phyloP scores from a whole-genome alignment of 1,140 invertebrate genomes.

The Papilio polytes region DNA sequence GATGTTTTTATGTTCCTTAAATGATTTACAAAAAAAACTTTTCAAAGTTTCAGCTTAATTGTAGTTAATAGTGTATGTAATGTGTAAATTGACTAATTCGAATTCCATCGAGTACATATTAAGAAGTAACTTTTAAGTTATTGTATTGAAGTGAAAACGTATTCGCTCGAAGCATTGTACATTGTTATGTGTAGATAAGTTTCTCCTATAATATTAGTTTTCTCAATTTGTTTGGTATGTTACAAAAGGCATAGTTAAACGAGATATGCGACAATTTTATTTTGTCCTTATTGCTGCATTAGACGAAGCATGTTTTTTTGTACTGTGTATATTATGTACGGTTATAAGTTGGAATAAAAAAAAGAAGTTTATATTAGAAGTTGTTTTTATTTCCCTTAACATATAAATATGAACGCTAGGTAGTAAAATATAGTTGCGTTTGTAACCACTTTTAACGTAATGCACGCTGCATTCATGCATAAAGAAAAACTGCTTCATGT shows the following conservation, averaged over 20 bases:
- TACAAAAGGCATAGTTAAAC: constrained; percentile 75
- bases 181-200: constrained; percentile 83
- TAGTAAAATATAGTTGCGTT: constrained; percentile 2
- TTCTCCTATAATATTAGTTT: constrained; percentile 80
- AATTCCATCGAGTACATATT: constrained; percentile 83
- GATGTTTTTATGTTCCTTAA: constrained; percentile 83
- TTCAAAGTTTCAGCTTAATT: constrained; percentile 80
- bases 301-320: constrained; percentile 83
- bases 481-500: too few species aligned
- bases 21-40: constrained; percentile 81
- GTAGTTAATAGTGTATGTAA: constrained; percentile 82
- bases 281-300: constrained; percentile 82
- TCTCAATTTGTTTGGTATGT: constrained; percentile 80
- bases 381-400: constrained; percentile 60
- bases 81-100: constrained; percentile 82
- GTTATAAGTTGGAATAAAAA: constrained; percentile 84
- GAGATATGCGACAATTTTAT: constrained; percentile 79
- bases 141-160: constrained; percentile 79
- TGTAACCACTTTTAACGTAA: too few species aligned
- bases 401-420: constrained; percentile 30
- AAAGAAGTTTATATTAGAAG: constrained; percentile 84
- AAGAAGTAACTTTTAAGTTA: constrained; percentile 83
- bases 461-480: too few species aligned
- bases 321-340: constrained; percentile 85
- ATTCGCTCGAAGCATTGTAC: constrained; percentile 83